Percentiles rank a stretch among this genome's conserved stretches.
Evolutionary conservation across 2,888 invertebrate species (phyloP).

Genomic region (Lypha dubia): DNA sequence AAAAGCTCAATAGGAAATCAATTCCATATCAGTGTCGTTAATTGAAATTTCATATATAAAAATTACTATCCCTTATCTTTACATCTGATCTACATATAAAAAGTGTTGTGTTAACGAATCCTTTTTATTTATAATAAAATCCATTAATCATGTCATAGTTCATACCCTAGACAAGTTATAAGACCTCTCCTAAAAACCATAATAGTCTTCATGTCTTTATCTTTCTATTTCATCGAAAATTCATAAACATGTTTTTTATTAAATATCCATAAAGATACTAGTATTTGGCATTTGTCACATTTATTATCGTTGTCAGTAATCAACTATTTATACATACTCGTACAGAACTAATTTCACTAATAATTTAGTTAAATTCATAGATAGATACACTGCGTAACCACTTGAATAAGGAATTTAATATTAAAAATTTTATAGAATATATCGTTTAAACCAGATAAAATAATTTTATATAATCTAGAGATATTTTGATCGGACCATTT

Average conservation of each 20-base stretch:
- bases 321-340: conserved; percentile 52
- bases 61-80: background rate
- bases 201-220: conserved; percentile 41
- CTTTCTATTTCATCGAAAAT: conserved; percentile 59
- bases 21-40: background rate
- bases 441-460: too few species aligned
- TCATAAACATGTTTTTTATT: conserved; percentile 39
- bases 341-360: conserved; percentile 56
- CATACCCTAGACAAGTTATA: conserved; percentile 38
- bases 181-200: conserved; percentile 13
- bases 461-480: too few species aligned
- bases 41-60: background rate
- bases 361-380: conserved; percentile 47
- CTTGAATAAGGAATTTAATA: too few species aligned
- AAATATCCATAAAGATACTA: background rate
- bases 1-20: background rate
- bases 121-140: conserved; percentile 22
- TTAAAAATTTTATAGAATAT: too few species aligned
- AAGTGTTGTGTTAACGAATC: background rate
- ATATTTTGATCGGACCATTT: too few species aligned
- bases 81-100: background rate
- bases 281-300: conserved; percentile 70
- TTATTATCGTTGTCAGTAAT: conserved; percentile 61
- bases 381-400: conserved; percentile 33
- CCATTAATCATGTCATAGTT: conserved; percentile 61